Conservation (phyloP, 92 coral and sea anemone species). For the Pocillopora grandis region DNA sequence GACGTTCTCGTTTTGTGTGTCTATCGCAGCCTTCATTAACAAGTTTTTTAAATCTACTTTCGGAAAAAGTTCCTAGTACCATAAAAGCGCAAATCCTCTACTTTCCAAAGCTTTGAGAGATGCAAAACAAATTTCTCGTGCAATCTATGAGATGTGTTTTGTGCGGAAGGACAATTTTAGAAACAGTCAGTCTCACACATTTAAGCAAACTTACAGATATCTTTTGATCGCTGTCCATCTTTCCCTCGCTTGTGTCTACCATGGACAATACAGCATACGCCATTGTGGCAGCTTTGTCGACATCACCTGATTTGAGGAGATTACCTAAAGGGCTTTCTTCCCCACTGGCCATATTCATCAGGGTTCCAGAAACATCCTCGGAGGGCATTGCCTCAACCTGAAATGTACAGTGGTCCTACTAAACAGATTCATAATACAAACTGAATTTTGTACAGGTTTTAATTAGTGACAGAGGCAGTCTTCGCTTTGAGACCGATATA, state of each 20-base stretch:
- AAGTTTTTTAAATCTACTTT: not conserved
- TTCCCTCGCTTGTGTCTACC: conserved; percentile 72
- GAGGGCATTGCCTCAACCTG: conserved; percentile 73
- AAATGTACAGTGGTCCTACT: not conserved
- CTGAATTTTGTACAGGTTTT: not conserved
- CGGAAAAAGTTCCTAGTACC: not conserved
- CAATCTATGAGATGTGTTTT: not conserved
- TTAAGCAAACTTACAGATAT: conserved; percentile 62
- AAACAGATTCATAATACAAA: not conserved
- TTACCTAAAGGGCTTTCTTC: conserved; percentile 64
- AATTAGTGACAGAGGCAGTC: no score
- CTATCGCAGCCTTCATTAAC: not conserved
- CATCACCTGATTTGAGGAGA: conserved; percentile 68
- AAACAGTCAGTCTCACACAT: not conserved
- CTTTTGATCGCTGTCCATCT: conserved; percentile 46
- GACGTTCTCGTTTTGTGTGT: not conserved
- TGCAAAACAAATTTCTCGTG: not conserved
- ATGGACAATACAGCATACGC: conserved; percentile 82
- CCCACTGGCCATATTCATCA: conserved; percentile 68
- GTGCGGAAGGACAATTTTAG: not conserved
- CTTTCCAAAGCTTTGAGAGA: not conserved
- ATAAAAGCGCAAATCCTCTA: conserved; percentile 1
- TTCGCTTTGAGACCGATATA: no score
- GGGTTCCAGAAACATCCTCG: conserved; percentile 59
- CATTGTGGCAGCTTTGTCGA: conserved; percentile 85